Evolutionary conservation across 2,113 vertebrate species (phyloP).

Genomic region (Lathamus discolor): DNA sequence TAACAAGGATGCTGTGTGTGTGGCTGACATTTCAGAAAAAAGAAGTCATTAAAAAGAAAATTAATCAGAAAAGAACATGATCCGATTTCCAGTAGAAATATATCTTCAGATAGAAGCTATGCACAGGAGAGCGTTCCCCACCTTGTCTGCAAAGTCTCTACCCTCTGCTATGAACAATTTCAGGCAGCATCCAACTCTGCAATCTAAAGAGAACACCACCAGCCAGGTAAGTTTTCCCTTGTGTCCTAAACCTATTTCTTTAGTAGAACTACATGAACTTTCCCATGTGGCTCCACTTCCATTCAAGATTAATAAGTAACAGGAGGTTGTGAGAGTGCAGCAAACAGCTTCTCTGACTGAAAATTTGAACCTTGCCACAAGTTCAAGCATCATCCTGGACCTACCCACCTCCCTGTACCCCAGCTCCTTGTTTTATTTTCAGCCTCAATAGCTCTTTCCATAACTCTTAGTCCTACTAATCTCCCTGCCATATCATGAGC

Average conservation of each 20-base stretch:
- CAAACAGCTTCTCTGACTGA: background rate
- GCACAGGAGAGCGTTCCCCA: background rate
- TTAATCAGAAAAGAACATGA: background rate
- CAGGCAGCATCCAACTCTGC: background rate
- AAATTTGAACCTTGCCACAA: background rate
- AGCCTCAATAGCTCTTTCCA: background rate
- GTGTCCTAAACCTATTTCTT: background rate
- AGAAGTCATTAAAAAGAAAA: background rate
- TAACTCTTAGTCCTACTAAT: background rate
- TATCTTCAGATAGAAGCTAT: background rate
- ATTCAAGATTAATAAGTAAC: background rate
- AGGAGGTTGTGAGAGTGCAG: rapidly evolving
- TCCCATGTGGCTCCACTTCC: background rate
- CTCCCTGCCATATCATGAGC: background rate
- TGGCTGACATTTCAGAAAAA: background rate
- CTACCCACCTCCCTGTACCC: background rate
- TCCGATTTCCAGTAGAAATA: background rate
- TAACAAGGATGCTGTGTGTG: background rate
- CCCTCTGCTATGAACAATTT: background rate
- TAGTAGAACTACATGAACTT: background rate
- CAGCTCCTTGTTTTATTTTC: background rate
- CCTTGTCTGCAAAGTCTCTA: background rate
- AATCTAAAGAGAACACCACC: too few relatives aligned
- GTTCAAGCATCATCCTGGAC: background rate
- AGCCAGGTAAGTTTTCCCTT: background rate